Evolutionary conservation across 1,140 invertebrate genomes (phyloP), one percentile per base, ranked within the genome.

Genomic region (Theocolax elegans): DNA sequence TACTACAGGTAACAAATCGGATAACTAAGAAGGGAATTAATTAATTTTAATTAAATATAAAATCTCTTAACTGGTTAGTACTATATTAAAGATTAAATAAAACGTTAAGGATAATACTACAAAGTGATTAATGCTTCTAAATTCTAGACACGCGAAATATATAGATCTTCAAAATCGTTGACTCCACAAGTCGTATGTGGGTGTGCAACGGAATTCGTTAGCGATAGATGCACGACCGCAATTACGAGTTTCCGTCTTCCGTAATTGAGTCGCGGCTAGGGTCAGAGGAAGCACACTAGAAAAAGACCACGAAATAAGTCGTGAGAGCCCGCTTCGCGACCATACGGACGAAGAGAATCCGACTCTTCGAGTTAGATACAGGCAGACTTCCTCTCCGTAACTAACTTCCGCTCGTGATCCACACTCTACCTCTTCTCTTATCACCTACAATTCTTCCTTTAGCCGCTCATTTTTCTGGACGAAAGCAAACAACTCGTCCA

Each of bases 381-480:
- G 65, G 29, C 46, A 58, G 67, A 72, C 51, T 70, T 75, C 73
- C 76, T 74, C 53, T 49, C 71, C 62, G 44, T 74, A 76, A 76
- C 73, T 73, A 76, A 72, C 73, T 77, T 77, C 76, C 76, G 73
- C 71, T 72, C 40, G 64, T 72, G n/a, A 54, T 19, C 35, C 27
- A 19, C 31, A 59, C 25, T 48, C 42, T 62, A 53, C 25, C 38
- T 13, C 13, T 38, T 40, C 27, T 53, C 49, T 67, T 59, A 29
- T 68, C 35, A 2, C 25, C 49, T 1, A 13, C 38, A 35, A 49
- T 49, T 67, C 21, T 44, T 23, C 17, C 7, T 51, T 56, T 17
- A 21, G 10, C 27, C 19, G 23, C 23, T 54, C 49, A 53, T 54
- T 53, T 42, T 53, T 38, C 7, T 35, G n/a, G n/a, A n/a, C n/a